A percentile compares a stretch with the other conserved stretches of the same genome.
Evolutionary conservation across 2,113 vertebrate genomes (phyloP).

Genomic region (Crotalus viridis): DNA sequence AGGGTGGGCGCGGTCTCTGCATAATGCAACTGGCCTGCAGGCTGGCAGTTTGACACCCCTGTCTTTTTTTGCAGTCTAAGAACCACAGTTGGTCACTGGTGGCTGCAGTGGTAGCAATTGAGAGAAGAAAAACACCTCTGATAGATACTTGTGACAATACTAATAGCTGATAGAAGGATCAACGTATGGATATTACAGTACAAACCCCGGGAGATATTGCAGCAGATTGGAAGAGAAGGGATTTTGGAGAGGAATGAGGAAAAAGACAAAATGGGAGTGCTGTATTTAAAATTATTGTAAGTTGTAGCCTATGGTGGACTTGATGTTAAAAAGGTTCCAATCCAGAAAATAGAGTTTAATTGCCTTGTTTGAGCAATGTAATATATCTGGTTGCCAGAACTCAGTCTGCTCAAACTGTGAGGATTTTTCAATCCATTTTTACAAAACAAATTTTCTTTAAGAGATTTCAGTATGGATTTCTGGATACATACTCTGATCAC

Average conservation of each 20-base stretch:
- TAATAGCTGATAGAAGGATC: not conserved
- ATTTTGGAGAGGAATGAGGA: not conserved
- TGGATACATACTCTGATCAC: not conserved
- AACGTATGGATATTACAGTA: not conserved
- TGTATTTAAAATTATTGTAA: not conserved
- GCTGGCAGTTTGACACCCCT: no score
- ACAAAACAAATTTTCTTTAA: not conserved
- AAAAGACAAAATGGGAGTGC: not conserved
- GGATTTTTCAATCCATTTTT: conserved; percentile 3
- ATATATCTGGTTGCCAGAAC: not conserved
- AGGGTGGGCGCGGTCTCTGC: no score
- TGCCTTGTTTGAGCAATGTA: not conserved
- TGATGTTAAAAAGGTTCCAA: not conserved
- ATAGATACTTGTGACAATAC: not conserved
- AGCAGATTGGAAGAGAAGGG: not conserved
- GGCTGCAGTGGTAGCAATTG: not conserved
- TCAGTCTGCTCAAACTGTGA: not conserved
- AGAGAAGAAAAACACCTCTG: not conserved
- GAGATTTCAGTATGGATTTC: not conserved
- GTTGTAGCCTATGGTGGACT: not conserved
- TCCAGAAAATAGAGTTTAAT: not conserved
- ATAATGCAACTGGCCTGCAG: no score
- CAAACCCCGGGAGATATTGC: not conserved
- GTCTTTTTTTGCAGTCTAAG: not conserved
- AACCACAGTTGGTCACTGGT: not conserved